Evolutionary conservation across 2,113 vertebrate species (phyloP).

Genomic region (Gulo gulo): DNA sequence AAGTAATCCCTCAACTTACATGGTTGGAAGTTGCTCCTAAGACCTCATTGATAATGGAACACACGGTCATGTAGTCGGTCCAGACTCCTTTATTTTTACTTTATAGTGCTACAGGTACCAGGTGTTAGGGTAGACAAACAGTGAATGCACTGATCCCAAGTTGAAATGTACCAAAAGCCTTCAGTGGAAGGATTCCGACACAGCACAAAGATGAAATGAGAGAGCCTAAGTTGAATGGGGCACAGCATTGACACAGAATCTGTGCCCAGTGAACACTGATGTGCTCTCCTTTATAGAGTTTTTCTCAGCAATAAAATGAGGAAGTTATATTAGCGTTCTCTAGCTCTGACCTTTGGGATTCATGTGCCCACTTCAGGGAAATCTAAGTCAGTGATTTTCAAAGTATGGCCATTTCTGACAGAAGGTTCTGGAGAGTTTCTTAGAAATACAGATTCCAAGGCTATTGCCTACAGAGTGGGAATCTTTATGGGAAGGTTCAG

Average conservation of each 20-base stretch:
- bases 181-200: background rate
- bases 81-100: background rate
- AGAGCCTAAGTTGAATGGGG: background rate
- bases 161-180: background rate
- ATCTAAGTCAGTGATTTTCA: background rate
- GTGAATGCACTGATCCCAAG: background rate
- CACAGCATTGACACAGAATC: rapidly evolving
- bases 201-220: background rate
- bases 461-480: background rate
- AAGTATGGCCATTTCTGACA: background rate
- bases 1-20: background rate
- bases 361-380: background rate
- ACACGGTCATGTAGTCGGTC: rapidly evolving
- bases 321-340: background rate
- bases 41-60: background rate
- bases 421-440: background rate
- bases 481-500: background rate
- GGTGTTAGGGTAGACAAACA: background rate
- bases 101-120: background rate
- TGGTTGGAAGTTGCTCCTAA: background rate
- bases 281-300: background rate
- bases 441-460: background rate
- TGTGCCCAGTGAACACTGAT: background rate
- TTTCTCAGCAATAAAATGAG: background rate
- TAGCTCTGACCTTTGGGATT: background rate